These are phyloP conservation scores for Sycophila sp. DNA, from an alignment of 1,140 invertebrate genomes.

Conservation along the genomic window DNA sequence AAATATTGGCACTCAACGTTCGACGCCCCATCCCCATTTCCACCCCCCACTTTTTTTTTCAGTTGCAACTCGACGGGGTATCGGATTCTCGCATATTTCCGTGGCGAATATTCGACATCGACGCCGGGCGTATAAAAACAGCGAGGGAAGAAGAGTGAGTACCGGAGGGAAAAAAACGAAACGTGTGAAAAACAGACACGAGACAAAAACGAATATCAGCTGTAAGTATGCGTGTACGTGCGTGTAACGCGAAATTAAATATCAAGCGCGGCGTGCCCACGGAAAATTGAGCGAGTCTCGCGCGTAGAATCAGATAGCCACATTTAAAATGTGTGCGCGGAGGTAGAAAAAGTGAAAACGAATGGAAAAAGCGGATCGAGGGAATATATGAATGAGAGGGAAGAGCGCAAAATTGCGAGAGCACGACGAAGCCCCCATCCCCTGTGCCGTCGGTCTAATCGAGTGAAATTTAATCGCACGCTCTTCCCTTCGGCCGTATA, in stretches of 20 bases:
- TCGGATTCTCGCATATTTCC: no score
- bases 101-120: no score
- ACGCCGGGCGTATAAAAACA: background rate
- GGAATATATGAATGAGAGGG: background rate
- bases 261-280: no score
- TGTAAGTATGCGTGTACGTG: background rate
- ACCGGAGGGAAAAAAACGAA: background rate
- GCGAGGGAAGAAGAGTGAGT: background rate
- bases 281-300: no score
- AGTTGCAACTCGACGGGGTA: no score
- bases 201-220: background rate
- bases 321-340: no score
- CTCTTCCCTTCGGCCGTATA: background rate
- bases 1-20: no score
- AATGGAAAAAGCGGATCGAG: no score
- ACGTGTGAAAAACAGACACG: no score
- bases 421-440: no score
- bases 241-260: background rate
- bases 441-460: slow-evolving; percentile 8
- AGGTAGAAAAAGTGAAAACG: no score
- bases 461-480: slow-evolving; percentile 28
- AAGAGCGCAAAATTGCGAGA: background rate
- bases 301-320: no score
- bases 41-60: background rate
- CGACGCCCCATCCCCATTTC: background rate